These are phyloP conservation scores for Aphelinus atriplicis DNA, from an alignment of 1,140 invertebrate species.

Conservation along the genomic window DNA sequence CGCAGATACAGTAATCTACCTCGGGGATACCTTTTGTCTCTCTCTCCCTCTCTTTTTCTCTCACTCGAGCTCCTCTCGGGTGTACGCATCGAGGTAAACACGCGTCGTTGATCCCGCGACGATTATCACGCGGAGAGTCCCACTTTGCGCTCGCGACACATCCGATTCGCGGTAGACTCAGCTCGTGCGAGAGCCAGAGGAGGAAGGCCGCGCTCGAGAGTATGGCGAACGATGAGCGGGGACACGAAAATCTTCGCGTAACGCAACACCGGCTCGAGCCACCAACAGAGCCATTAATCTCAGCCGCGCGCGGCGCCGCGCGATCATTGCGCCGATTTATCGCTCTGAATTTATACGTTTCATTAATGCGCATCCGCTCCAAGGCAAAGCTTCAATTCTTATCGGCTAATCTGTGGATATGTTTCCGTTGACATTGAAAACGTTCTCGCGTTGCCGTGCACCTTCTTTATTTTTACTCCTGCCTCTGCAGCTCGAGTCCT, in stretches of 20 bases:
- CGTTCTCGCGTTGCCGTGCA: too few species aligned
- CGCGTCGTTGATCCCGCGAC: too few species aligned
- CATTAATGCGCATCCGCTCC: background rate
- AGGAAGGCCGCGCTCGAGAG: too few species aligned
- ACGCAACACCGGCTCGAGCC: too few species aligned
- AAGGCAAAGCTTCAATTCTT: background rate
- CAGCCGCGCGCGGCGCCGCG: background rate
- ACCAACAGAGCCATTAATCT: slow-evolving; percentile 6
- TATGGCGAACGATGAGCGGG: background rate
- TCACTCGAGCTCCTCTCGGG: too few species aligned
- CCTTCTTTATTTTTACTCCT: too few species aligned
- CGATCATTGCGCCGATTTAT: slow-evolving; percentile 1
- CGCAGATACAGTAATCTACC: background rate
- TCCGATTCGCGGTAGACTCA: too few species aligned
- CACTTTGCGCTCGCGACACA: slow-evolving; percentile 15
- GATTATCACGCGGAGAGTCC: slow-evolving; percentile 22
- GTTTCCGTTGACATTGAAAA: too few species aligned
- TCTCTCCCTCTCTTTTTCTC: background rate
- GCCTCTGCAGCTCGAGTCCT: too few species aligned
- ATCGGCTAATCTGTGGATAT: too few species aligned
- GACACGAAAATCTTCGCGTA: background rate
- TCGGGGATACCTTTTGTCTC: slow-evolving; percentile 40
- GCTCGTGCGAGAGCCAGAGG: too few species aligned
- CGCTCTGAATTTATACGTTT: background rate
- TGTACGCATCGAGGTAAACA: too few species aligned